Conservation (phyloP, 2,888 invertebrate genomes). For the Hecatera dysodea region DNA sequence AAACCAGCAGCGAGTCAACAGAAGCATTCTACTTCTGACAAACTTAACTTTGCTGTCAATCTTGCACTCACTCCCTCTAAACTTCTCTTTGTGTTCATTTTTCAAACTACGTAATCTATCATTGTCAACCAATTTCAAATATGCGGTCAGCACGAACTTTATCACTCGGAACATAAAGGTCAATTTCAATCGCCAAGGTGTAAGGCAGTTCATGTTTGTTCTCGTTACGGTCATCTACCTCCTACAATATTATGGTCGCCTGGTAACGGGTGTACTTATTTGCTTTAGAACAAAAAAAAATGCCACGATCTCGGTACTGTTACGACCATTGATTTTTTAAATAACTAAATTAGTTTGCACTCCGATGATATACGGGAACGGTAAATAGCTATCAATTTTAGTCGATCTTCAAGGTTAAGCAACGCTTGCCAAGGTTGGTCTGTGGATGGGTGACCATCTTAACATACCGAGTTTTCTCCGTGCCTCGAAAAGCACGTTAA, state of each 20-base stretch:
- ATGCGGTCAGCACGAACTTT: slow-evolving; percentile 36
- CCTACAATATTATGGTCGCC: slow-evolving; percentile 78
- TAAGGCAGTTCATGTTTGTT: slow-evolving; percentile 49
- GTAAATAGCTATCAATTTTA: background rate
- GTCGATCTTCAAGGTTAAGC: too few relatives aligned
- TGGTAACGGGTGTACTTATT: slow-evolving; percentile 80
- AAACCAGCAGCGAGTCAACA: slow-evolving; percentile 50
- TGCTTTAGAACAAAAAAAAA: slow-evolving; percentile 74
- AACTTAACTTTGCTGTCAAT: slow-evolving; percentile 50
- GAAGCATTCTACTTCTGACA: slow-evolving; percentile 57
- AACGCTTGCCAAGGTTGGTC: too few relatives aligned
- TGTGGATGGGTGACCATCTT: too few relatives aligned
- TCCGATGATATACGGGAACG: slow-evolving; percentile 15
- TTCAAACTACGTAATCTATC: slow-evolving; percentile 39
- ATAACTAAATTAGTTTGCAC: slow-evolving; percentile 44
- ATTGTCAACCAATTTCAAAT: slow-evolving; percentile 34
- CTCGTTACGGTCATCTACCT: slow-evolving; percentile 82
- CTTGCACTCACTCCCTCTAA: background rate
- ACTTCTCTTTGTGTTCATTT: slow-evolving; percentile 16
- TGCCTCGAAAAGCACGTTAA: too few relatives aligned
- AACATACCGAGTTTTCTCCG: too few relatives aligned
- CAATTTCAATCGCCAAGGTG: slow-evolving; percentile 31
- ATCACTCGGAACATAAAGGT: slow-evolving; percentile 6
- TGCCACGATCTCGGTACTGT: slow-evolving; percentile 66
- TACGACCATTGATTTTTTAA: slow-evolving; percentile 63